Evolutionary conservation across 2,888 invertebrate species (phyloP).

Genomic region (Encarsia formosa): DNA sequence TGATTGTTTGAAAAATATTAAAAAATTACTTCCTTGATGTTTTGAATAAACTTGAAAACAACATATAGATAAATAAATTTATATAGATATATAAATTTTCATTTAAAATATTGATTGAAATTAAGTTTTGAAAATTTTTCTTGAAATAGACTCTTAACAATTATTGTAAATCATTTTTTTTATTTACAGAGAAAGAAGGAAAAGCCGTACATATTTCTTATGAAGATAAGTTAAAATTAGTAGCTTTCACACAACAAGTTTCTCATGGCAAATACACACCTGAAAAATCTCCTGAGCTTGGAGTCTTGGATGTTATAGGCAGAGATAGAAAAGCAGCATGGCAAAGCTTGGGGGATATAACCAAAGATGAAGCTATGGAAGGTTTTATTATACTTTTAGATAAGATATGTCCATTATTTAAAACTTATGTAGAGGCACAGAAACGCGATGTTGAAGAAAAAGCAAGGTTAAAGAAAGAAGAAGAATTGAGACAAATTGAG

Average conservation of each 20-base stretch:
- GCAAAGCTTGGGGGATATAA: conserved; percentile 84
- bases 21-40: too few species aligned
- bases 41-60: too few species aligned
- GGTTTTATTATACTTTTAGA: conserved; percentile 88
- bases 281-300: conserved; percentile 73
- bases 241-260: conserved; percentile 90
- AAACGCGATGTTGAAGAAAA: conserved; percentile 82
- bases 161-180: not conserved
- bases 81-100: too few species aligned
- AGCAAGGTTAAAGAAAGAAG: conserved; percentile 60
- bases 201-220: conserved; percentile 93
- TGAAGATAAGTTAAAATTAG: conserved; percentile 84
- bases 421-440: conserved; percentile 87
- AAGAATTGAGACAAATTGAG: conserved; percentile 57
- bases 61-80: not conserved
- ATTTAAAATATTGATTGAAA: too few species aligned
- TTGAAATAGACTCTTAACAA: too few species aligned
- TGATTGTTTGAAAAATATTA: too few species aligned
- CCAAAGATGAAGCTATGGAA: conserved; percentile 82
- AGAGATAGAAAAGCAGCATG: conserved; percentile 89
- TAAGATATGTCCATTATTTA: conserved; percentile 83
- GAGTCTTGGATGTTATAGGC: conserved; percentile 93
- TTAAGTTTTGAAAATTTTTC: too few species aligned
- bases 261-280: conserved; percentile 76
- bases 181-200: conserved; percentile 88